Evolutionary conservation across 2,888 invertebrate genomes (phyloP).

Genomic region (Pseudococcus jackbeardsleyi): DNA sequence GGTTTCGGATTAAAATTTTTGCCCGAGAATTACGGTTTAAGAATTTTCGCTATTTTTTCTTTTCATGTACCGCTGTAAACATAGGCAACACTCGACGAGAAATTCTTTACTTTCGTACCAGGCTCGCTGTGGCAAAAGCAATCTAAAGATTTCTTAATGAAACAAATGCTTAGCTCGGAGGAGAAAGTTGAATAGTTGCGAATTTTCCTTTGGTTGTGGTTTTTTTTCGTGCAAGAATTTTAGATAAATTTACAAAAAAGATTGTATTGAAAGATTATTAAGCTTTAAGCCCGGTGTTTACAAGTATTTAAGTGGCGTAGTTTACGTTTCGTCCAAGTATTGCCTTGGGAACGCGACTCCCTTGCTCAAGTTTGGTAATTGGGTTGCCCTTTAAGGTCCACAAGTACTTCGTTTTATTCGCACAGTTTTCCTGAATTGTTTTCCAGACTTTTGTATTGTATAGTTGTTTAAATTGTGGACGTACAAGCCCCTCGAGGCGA

Average conservation of each 20-base stretch:
- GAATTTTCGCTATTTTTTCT: background rate
- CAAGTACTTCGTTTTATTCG: background rate
- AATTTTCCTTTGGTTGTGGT: background rate
- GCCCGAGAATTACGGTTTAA: background rate
- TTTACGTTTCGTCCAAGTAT: conserved; percentile 31
- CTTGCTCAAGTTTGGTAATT: background rate
- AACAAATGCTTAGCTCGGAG: background rate
- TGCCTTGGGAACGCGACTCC: background rate
- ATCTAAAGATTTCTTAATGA: conserved; percentile 17
- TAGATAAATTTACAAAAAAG: conserved; percentile 6
- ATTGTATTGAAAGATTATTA: conserved; percentile 37
- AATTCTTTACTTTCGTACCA: background rate
- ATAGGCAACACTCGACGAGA: too few species aligned
- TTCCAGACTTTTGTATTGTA: background rate
- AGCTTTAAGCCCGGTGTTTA: background rate
- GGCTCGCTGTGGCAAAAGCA: background rate
- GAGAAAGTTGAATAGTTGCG: background rate
- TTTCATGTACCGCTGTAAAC: background rate
- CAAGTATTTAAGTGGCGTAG: conserved; percentile 21
- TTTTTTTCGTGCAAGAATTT: background rate
- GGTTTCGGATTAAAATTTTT: conserved; percentile 11
- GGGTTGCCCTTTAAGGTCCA: background rate
- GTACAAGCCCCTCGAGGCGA: background rate
- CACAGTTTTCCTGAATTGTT: conserved; percentile 5
- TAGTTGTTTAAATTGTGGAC: background rate